Base-by-base conservation (phyloP, 2,797 vertebrate species). In the Urocyon cinereoargenteus region DNA sequence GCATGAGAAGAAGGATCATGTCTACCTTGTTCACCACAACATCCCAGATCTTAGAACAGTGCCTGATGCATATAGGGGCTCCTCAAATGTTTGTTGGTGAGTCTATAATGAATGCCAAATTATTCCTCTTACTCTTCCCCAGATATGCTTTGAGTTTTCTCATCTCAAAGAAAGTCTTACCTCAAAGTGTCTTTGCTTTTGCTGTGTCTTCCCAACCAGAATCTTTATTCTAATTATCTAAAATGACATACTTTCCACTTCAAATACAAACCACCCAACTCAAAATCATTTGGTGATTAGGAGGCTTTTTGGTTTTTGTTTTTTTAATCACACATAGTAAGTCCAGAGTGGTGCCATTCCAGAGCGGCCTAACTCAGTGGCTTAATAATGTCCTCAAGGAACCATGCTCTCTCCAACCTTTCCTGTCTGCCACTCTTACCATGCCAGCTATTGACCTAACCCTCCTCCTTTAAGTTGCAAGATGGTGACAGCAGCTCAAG, bases 241-340 rank as follows among this genome's bases (percentile, higher is more conserved):
- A 92, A 94, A 83, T 40, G 34, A 88, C 66, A 24, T 78, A 28
- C 24, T 90, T 97, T 87, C 70, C 61, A 28, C 72, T 79, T 96
- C 24, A 70, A 84, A 53, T 53, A 89, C 19, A 75, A 93, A 40
- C 51, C 61, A 36, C 13, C 59, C 64, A 62, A 85, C 31, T 72
- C 28, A 66, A 85, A 96, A 86, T 12, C 59, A 66, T 64, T 92
- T 79, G 49, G 88, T 55, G 18, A 70, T 57, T 89, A 73, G 40
- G 10, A 93, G 3, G 21, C 79, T 73, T 49, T 40, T 28, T 24
- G 1, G 5, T 49, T 61, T 6, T 78, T 55, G 40, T n/a, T 75
- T 31, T 64, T 49, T 62, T 31, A 68, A 36, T 70, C 57, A 90
- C 72, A 77, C 31, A 18, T 66, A 90, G 40, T 18, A 79, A 96